Evolutionary conservation across 2,888 invertebrate species (phyloP).

Genomic region (Gymnosoma rotundatum): DNA sequence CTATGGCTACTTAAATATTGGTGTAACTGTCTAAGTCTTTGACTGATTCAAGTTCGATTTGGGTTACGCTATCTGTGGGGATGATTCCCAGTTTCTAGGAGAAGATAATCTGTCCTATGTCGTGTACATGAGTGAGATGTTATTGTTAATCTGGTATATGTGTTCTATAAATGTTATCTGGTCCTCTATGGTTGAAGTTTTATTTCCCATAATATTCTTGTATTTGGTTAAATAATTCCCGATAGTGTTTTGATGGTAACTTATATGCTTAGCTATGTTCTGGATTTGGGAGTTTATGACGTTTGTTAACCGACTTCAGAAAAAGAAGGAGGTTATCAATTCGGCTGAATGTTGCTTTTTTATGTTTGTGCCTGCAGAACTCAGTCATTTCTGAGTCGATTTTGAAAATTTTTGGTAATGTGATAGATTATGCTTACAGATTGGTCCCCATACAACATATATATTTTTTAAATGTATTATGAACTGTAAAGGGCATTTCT

Average conservation of each 20-base stretch:
- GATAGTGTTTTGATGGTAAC: slow-evolving; percentile 40
- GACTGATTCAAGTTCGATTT: slow-evolving; percentile 30
- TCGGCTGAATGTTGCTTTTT: too few species aligned
- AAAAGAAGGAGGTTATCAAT: too few species aligned
- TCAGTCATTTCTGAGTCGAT: too few species aligned
- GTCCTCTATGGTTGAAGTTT: slow-evolving; percentile 11
- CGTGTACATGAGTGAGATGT: background rate
- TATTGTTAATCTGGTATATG: slow-evolving; percentile 16
- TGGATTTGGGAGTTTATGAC: slow-evolving; percentile 57
- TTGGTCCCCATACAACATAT: too few species aligned
- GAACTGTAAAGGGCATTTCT: too few species aligned
- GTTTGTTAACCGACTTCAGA: too few species aligned
- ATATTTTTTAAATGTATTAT: too few species aligned
- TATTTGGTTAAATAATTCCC: slow-evolving; percentile 59
- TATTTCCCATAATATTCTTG: slow-evolving; percentile 23
- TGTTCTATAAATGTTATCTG: slow-evolving; percentile 6
- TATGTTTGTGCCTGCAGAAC: too few species aligned
- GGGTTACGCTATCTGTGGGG: slow-evolving; percentile 18
- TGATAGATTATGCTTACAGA: too few species aligned
- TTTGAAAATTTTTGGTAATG: too few species aligned
- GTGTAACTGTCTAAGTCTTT: slow-evolving; percentile 16
- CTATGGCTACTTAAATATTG: slow-evolving; percentile 13
- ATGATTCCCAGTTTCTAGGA: slow-evolving; percentile 4
- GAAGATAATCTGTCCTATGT: background rate
- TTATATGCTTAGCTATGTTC: slow-evolving; percentile 71